Evolutionary conservation across 2,888 invertebrate genomes (phyloP).

Genomic region (Epinotia nisella): DNA sequence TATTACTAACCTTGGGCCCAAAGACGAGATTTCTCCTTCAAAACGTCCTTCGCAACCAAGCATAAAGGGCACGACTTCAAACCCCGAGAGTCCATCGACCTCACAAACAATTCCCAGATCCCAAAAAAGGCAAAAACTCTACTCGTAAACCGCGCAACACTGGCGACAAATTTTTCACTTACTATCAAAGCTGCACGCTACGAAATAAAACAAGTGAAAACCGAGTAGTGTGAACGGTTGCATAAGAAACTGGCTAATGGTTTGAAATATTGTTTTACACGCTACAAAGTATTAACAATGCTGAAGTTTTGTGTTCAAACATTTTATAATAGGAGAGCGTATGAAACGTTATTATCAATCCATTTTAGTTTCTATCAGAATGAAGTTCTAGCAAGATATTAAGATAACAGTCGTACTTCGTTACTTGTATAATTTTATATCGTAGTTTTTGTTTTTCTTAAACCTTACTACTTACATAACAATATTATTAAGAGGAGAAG

Average conservation of each 20-base stretch:
- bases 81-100: slow-evolving; percentile 31
- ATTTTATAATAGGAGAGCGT: neutral
- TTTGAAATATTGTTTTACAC: slow-evolving; percentile 19
- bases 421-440: no score
- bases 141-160: slow-evolving; percentile 34
- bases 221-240: slow-evolving; percentile 32
- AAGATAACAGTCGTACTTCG: no score
- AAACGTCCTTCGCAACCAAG: neutral
- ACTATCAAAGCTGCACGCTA: slow-evolving; percentile 43
- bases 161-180: slow-evolving; percentile 45
- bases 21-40: neutral
- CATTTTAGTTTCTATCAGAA: no score
- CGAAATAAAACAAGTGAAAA: slow-evolving; percentile 31
- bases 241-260: slow-evolving; percentile 39
- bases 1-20: no score
- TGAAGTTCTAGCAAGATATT: no score
- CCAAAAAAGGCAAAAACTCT: slow-evolving; percentile 30
- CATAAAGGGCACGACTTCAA: neutral
- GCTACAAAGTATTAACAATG: neutral
- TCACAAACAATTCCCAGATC: slow-evolving; percentile 21
- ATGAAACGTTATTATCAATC: neutral
- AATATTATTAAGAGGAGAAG: no score
- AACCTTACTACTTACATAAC: no score
- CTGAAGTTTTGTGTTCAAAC: neutral
- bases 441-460: no score